Conservation (phyloP, 2,113 vertebrate genomes). For the Coreoperca whiteheadi region DNA sequence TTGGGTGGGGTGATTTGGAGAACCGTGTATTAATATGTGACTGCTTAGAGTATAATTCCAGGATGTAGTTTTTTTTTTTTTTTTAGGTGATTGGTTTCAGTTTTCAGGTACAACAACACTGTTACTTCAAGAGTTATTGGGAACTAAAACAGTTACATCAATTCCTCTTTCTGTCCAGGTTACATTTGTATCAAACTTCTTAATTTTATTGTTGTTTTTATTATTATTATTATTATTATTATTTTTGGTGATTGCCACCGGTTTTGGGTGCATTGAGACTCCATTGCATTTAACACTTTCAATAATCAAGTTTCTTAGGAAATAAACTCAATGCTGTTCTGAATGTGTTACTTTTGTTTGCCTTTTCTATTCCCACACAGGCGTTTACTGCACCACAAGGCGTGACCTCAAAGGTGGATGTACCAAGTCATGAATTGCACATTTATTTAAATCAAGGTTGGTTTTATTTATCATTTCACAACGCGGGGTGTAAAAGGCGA, state of each 20-base stretch:
- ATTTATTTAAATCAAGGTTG: no score
- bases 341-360: constrained; percentile 17
- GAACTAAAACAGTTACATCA: constrained; percentile 23
- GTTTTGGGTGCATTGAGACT: constrained; percentile 58
- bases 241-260: constrained; percentile 53
- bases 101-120: constrained; percentile 71
- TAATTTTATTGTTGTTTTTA: not conserved
- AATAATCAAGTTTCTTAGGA: constrained; percentile 77
- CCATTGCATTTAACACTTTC: constrained; percentile 69
- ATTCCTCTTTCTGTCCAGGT: constrained; percentile 46
- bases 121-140: constrained; percentile 44
- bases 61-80: constrained; percentile 56
- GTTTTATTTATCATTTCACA: no score
- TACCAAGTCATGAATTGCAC: no score
- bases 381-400: not conserved
- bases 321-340: constrained; percentile 80
- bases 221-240: not conserved
- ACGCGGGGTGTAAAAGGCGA: no score
- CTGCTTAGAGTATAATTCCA: constrained; percentile 52
- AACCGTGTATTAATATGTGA: constrained; percentile 65
- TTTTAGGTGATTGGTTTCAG: constrained; percentile 26
- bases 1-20: constrained; percentile 13
- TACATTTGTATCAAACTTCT: constrained; percentile 58
- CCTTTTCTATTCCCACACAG: not conserved
- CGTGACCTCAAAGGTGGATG: no score